Evolutionary conservation across 1,140 invertebrate species (phyloP).

Genomic region (Batillaria attramentaria): DNA sequence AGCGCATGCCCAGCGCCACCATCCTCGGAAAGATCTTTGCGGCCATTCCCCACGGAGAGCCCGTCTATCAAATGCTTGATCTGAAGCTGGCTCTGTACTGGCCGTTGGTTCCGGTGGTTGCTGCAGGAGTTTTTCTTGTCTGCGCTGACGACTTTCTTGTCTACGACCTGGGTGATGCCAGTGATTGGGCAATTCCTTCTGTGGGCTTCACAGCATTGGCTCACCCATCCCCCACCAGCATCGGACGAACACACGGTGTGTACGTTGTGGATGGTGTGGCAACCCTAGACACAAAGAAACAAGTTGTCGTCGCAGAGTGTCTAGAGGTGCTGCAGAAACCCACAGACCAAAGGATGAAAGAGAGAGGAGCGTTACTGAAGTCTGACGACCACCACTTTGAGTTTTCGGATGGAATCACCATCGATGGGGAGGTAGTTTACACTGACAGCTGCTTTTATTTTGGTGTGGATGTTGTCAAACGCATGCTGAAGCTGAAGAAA

Average conservation of each 20-base stretch:
- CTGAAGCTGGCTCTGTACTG: slow-evolving; percentile 72
- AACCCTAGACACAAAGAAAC: slow-evolving; percentile 39
- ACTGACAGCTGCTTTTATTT: slow-evolving; percentile 74
- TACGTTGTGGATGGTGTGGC: slow-evolving; percentile 67
- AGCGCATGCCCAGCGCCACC: slow-evolving; percentile 72
- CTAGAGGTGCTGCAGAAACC: slow-evolving; percentile 73
- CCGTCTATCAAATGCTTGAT: slow-evolving; percentile 71
- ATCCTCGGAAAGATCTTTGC: slow-evolving; percentile 73
- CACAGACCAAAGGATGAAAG: slow-evolving; percentile 64
- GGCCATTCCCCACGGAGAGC: slow-evolving; percentile 66
- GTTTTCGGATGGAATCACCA: slow-evolving; percentile 48
- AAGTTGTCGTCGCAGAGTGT: slow-evolving; percentile 60
- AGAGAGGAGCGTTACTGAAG: slow-evolving; percentile 65
- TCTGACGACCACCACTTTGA: slow-evolving; percentile 33
- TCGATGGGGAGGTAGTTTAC: slow-evolving; percentile 65
- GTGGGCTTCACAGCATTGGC: slow-evolving; percentile 72
- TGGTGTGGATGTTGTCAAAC: slow-evolving; percentile 66
- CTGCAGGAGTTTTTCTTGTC: slow-evolving; percentile 72
- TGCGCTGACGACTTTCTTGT: slow-evolving; percentile 73
- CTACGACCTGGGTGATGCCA: slow-evolving; percentile 60
- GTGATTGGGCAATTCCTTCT: slow-evolving; percentile 61
- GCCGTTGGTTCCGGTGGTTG: slow-evolving; percentile 71
- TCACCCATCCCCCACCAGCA: slow-evolving; percentile 70
- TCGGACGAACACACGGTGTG: slow-evolving; percentile 73
- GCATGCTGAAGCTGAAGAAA: slow-evolving; percentile 66